Evolutionary conservation across 2,113 vertebrate genomes (phyloP).

Genomic region (Boulengerochromis microlepis): DNA sequence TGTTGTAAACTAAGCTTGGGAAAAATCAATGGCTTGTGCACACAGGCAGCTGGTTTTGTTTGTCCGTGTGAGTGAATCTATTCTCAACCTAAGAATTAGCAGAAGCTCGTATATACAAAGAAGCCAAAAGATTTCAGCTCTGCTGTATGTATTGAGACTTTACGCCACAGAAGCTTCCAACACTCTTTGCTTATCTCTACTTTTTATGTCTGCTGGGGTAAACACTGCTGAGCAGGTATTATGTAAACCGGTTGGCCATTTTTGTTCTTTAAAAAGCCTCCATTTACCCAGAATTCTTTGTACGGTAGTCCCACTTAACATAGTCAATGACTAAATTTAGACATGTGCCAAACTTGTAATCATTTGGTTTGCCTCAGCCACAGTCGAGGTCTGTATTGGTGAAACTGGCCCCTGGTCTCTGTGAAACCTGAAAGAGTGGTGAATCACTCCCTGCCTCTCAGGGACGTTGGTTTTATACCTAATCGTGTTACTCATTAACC

Average conservation of each 20-base stretch:
- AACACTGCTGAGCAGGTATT: background rate
- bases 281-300: background rate
- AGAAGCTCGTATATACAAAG: background rate
- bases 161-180: background rate
- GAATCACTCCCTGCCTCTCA: background rate
- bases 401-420: background rate
- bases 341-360: background rate
- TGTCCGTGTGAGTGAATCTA: background rate
- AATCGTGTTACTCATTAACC: background rate
- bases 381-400: background rate
- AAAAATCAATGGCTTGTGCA: background rate
- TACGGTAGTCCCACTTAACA: background rate
- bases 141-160: background rate
- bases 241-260: background rate
- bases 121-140: background rate
- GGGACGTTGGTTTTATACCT: background rate
- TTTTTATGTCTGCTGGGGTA: background rate
- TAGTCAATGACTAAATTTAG: background rate
- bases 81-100: background rate
- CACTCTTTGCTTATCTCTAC: background rate
- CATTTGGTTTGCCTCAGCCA: background rate
- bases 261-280: background rate
- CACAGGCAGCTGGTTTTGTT: background rate
- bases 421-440: background rate
- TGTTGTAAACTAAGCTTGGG: background rate